These are phyloP conservation scores for Rhinichthys osculus DNA, from an alignment of 2,797 vertebrate species.

Conservation along the genomic window DNA sequence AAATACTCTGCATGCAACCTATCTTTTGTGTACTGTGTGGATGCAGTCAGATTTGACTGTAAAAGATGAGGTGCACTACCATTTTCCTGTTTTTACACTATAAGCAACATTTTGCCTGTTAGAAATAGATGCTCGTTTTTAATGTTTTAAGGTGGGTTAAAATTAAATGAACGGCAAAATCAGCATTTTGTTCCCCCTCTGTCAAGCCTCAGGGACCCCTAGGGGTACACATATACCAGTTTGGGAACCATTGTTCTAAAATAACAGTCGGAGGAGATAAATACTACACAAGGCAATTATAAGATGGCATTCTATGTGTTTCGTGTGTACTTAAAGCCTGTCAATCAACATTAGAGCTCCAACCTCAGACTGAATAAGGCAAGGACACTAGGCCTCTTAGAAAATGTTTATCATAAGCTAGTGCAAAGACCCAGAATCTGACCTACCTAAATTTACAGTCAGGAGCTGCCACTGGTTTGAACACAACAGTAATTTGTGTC, in stretches of 20 bases:
- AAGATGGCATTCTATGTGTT: not conserved
- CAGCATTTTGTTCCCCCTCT: no score
- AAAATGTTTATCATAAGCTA: not conserved
- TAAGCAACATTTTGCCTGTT: no score
- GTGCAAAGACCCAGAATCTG: not conserved
- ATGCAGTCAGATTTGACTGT: no score
- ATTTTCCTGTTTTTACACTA: no score
- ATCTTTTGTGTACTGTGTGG: no score
- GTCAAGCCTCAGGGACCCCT: no score
- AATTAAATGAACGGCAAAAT: no score
- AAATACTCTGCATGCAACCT: no score
- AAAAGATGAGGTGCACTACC: no score
- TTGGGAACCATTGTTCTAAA: not conserved
- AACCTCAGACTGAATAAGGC: not conserved
- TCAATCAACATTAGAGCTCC: not conserved
- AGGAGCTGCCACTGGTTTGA: not conserved
- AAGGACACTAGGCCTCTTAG: not conserved
- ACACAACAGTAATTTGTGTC: conserved; percentile 4
- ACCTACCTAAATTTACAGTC: not conserved
- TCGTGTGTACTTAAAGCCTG: not conserved
- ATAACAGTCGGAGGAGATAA: not conserved
- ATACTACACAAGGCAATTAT: not conserved
- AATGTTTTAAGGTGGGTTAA: no score
- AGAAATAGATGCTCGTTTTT: no score
- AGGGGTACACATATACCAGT: no score